These are phyloP conservation scores for Diceros bicornis DNA, from an alignment of 2,797 vertebrate genomes.

Conservation along the genomic window DNA sequence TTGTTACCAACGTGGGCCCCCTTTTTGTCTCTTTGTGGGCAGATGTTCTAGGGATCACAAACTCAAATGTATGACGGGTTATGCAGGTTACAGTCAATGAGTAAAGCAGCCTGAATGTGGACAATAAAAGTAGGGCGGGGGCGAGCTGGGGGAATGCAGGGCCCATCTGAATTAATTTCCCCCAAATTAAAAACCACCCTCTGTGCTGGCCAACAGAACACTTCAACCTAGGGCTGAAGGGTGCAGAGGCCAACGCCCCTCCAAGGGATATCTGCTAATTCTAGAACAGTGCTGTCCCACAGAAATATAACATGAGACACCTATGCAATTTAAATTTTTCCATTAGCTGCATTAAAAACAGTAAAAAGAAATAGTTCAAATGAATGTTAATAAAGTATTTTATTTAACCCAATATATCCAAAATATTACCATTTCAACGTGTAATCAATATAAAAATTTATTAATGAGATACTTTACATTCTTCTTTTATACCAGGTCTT, in stretches of 20 bases:
- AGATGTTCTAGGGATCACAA: neutral
- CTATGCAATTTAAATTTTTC: neutral
- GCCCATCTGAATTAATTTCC: neutral
- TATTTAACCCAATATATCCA: neutral
- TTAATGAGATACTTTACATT: neutral
- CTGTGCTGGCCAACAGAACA: neutral
- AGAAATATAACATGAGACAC: neutral
- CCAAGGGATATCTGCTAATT: neutral
- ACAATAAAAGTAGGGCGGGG: neutral
- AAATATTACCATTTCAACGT: neutral
- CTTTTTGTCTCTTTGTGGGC: neutral
- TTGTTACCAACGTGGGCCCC: neutral
- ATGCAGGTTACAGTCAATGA: neutral
- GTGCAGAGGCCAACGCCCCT: neutral
- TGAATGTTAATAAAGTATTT: slow-evolving; percentile 16
- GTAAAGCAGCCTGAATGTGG: neutral
- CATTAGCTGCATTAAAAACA: neutral
- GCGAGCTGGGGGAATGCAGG: neutral
- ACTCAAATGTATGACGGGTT: neutral
- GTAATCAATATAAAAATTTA: neutral
- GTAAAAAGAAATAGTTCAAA: slow-evolving; percentile 22
- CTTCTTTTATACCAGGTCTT: neutral
- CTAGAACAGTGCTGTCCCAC: neutral
- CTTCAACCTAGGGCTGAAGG: neutral
- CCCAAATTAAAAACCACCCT: neutral